Evolutionary conservation across 2,888 invertebrate genomes (phyloP).

Genomic region (Gibbula magus): DNA sequence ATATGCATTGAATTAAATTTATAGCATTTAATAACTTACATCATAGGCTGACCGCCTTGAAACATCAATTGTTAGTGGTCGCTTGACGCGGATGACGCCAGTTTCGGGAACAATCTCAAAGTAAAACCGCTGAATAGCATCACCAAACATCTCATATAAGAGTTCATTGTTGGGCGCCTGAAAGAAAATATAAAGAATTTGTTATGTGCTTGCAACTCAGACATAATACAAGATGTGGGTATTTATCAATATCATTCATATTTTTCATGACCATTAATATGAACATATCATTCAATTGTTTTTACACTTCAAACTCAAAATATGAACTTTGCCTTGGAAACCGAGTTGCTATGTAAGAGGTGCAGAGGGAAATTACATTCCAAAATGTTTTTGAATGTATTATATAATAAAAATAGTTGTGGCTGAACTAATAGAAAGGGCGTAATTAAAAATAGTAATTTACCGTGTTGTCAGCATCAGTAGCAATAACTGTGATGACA

Average conservation of each 20-base stretch:
- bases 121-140: conserved; percentile 33
- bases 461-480: conserved; percentile 52
- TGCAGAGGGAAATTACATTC: too few relatives aligned
- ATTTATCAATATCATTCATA: too few relatives aligned
- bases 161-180: conserved; percentile 52
- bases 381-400: not conserved
- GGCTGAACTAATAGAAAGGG: not conserved
- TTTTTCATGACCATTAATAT: too few relatives aligned
- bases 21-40: not conserved
- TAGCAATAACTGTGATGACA: conserved; percentile 41
- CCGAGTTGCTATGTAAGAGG: not conserved
- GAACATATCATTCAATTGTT: too few relatives aligned
- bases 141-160: conserved; percentile 43
- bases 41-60: not conserved
- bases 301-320: not conserved
- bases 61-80: conserved; percentile 41
- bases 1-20: not conserved
- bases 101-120: conserved; percentile 51
- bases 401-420: not conserved
- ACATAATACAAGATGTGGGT: not conserved
- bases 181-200: not conserved
- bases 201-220: not conserved
- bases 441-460: too few relatives aligned
- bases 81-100: conserved; percentile 55
- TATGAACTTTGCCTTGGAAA: not conserved